Base-by-base conservation (phyloP, 2,888 invertebrate species). In the Nudaria mundana region DNA sequence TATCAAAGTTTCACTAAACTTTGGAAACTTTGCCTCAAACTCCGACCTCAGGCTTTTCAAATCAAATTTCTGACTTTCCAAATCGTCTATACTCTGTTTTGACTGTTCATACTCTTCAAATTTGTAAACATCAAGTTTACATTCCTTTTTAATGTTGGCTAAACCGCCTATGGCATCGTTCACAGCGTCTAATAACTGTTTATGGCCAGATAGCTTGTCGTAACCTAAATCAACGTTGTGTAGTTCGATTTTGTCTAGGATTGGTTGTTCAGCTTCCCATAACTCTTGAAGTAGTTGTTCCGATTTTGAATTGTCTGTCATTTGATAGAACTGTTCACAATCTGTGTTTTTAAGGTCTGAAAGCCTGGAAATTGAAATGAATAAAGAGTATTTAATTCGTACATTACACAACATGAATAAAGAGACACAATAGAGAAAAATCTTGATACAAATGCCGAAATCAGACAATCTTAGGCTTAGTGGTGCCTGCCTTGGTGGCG, bases 201-300 rank as follows among this genome's bases (percentile, higher is more conserved):
- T 69, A 36, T 85, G 85, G 0, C 87, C 86, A 0, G 68, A 71
- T 0, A 68, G 63, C 14, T 81, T 72, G 13, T 75, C 53, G 33
- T 75, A 85, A 0, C 88, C 89, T 32, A 88, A 80, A 18, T 87
- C 81, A 0, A 89, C 66, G 6, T 85, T 81, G 37, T 76, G 81
- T 0, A 77, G 71, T 15, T 77, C 66, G 0, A 89, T 53, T 33
- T 69, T 78, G 45, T 89, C 74, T 0, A 88, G 56, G 26, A 62
- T 71, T 0, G 62, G 56, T 42, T 81, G 71, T 48, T 84, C 81
- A 0, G 71, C 66, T 0, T 39, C 25, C 0, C 60, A 58, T 0
- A 88, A 48, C 1, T 78, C 54, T 6, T 57, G 48, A 0, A 88
- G 53, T 1, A 76, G 26, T 0, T 68, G 59, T 13, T 71, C 49